Percentiles rank a stretch among this genome's conserved stretches.
phyloP scores from a whole-genome alignment of 2,888 invertebrate species.

The Pterostichus madidus region DNA sequence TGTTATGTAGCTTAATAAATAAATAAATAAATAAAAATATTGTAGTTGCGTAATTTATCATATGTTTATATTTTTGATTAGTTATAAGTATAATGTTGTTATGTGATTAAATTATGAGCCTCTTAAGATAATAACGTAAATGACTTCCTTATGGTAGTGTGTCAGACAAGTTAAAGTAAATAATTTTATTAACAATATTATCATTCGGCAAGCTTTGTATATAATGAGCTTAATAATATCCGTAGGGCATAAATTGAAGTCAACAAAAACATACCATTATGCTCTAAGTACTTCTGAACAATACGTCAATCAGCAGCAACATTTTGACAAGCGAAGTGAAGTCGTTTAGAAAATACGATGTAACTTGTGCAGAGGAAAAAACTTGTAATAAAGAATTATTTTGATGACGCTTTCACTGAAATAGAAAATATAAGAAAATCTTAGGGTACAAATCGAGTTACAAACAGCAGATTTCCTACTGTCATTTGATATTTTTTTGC shows the following conservation, averaged over 20 bases:
- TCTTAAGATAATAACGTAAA: slow-evolving; percentile 20
- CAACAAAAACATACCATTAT: slow-evolving; percentile 53
- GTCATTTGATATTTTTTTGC: slow-evolving; percentile 20
- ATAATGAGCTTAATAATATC: slow-evolving; percentile 34
- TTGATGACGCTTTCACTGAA: slow-evolving; percentile 42
- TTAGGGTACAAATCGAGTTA: not conserved
- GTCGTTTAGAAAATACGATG: slow-evolving; percentile 45
- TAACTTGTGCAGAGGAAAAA: slow-evolving; percentile 3
- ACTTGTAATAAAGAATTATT: slow-evolving; percentile 34
- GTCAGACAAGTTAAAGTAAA: slow-evolving; percentile 39
- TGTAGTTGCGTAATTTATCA: no score
- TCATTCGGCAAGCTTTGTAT: slow-evolving; percentile 16
- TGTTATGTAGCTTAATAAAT: no score
- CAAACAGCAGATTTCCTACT: not conserved
- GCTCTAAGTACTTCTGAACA: slow-evolving; percentile 8
- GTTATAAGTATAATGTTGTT: no score
- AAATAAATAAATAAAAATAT: no score
- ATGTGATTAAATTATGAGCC: not conserved
- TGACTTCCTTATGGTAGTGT: slow-evolving; percentile 34
- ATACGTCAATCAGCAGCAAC: slow-evolving; percentile 38
- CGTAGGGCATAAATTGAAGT: not conserved
- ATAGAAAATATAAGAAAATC: slow-evolving; percentile 48
- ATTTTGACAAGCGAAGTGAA: slow-evolving; percentile 35
- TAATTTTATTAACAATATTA: slow-evolving; percentile 53
- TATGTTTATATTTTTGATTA: no score